Percentiles rank a stretch among this genome's conserved stretches.
phyloP scores from a whole-genome alignment of 35 echinoderm and acorn worm species.

The Heliocidaris tuberculata region DNA sequence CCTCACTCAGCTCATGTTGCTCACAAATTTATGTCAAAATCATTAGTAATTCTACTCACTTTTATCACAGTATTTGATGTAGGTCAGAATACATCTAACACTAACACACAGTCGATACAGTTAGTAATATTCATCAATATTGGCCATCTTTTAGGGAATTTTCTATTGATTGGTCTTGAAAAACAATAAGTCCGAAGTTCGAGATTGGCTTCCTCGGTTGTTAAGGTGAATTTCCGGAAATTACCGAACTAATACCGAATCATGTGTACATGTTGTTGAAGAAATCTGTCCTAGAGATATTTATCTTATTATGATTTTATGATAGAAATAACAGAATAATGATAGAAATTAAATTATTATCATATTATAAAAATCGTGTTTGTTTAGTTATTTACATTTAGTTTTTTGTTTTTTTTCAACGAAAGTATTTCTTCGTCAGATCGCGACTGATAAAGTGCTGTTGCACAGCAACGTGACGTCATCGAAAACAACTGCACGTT shows the following conservation, averaged over 20 bases:
- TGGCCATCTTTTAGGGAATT: neutral
- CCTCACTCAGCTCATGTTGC: neutral
- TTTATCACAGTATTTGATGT: neutral
- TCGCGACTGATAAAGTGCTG: neutral
- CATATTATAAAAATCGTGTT: neutral
- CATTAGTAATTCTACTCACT: neutral
- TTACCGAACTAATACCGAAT: constrained; percentile 30
- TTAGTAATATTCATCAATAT: neutral
- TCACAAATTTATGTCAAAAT: neutral
- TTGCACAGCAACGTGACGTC: constrained; percentile 47
- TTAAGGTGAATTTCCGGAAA: constrained; percentile 63
- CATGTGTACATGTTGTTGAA: neutral
- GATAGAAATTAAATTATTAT: neutral
- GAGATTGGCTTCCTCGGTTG: constrained; percentile 31
- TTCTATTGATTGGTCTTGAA: neutral
- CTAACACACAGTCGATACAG: neutral
- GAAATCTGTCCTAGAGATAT: neutral
- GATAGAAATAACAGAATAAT: neutral
- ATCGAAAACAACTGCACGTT: neutral
- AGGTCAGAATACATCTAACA: neutral
- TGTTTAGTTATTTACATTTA: neutral
- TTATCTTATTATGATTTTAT: neutral
- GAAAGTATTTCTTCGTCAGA: neutral
- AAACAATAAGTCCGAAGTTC: neutral
- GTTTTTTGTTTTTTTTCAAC: neutral